A percentile compares a stretch with the other conserved stretches of the same genome.
Evolutionary conservation across 2,888 invertebrate genomes (phyloP).

Genomic region (Smittia sp.): DNA sequence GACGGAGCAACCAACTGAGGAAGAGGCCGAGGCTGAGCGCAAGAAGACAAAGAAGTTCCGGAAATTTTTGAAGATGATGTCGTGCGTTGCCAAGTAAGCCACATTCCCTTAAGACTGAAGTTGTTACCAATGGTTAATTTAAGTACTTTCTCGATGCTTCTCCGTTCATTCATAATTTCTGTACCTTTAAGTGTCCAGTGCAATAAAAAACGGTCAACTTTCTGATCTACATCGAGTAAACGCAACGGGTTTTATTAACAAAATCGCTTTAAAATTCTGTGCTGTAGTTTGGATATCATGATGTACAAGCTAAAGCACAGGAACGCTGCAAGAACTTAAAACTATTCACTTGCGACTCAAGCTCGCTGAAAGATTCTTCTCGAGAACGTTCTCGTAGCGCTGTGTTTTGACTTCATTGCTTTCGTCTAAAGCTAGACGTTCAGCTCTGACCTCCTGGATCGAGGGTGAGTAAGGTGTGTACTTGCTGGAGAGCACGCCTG

Average conservation of each 20-base stretch:
- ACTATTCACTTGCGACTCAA: background rate
- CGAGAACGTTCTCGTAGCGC: slow-evolving; percentile 31
- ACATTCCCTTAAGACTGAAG: background rate
- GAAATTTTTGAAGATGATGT: background rate
- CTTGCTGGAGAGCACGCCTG: slow-evolving; percentile 18
- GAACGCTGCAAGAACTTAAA: no score
- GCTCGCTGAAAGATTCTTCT: slow-evolving; percentile 22
- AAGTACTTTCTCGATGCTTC: no score
- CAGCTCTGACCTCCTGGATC: slow-evolving; percentile 8
- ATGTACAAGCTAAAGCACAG: no score
- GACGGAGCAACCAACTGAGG: background rate
- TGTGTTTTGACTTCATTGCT: background rate
- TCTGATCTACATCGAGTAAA: no score
- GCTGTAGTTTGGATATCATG: no score
- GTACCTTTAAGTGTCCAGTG: background rate
- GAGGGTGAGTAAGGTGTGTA: slow-evolving; percentile 5
- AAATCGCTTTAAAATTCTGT: no score
- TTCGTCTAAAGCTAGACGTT: slow-evolving; percentile 8
- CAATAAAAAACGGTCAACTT: background rate
- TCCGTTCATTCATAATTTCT: no score
- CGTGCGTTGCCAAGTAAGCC: background rate
- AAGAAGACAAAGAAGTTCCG: background rate
- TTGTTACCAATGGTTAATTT: background rate
- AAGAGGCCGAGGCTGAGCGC: background rate
- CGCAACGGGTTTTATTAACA: no score